Base-by-base conservation (phyloP, 2,888 invertebrate genomes). In the Caenorhabditis sinica region DNA sequence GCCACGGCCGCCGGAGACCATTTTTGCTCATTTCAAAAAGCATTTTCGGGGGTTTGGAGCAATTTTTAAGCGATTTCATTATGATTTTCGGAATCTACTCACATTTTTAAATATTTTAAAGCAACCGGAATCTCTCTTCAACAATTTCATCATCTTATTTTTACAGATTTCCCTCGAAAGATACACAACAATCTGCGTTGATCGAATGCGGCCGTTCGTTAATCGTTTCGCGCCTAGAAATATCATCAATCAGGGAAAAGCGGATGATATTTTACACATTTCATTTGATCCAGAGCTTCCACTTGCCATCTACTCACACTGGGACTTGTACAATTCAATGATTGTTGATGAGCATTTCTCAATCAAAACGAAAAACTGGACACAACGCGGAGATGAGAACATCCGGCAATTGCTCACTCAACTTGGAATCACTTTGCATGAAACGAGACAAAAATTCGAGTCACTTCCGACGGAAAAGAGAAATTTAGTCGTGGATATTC, bases 271-370 rank as follows among this genome's bases (percentile, higher is more conserved):
- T 1, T 75, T 92, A 60, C 81, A 89, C 58, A 88, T 92, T 28
- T 77, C 87, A 9, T 90, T 91, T 53, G 91, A 87, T 20, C 79
- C 82, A 36, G 92, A 92, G 89, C 85, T 92, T 13, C 87, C 89
- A 2, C 83, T 92, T 9, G 89, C 91, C 9, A 74, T 92, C 30
- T 92, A 92, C 79, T 72, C 88, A 23, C 89, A 90, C 28, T 92
- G 92, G 92, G 87, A 89, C 30, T 71, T 92, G 13, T 89, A 87
- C 83, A 83, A 79, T 43, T 89, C 91, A 30, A 90, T 92, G 88
- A 76, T 61, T 58, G 86, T 89, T 49, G 87, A 91, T 66, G 87
- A 88, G n/a, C 84, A 82, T 56, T 92, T 92, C 60, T 85, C 90
- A 5, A 90, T 91, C 30, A 77, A 86, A 58, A 90, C 90, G 15